Conservation (phyloP, 2,113 vertebrate genomes). For the Cavia porcellus region DNA sequence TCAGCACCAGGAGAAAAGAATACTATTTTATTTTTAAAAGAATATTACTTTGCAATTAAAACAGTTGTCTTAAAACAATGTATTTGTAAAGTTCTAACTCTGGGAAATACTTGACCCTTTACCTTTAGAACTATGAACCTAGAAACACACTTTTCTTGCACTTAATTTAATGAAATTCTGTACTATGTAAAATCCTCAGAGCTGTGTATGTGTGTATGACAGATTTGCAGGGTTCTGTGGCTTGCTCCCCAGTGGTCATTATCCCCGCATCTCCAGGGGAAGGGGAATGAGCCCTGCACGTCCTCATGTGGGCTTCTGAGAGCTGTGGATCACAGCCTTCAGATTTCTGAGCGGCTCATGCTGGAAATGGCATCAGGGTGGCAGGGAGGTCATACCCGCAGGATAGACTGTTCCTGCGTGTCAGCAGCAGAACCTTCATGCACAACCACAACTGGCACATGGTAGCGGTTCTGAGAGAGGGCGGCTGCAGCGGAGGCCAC, state of each 20-base stretch:
- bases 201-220: not conserved
- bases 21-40: not conserved
- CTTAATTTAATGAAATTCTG: not conserved
- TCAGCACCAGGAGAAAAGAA: not conserved
- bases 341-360: not conserved
- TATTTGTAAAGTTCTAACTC: conserved; percentile 6
- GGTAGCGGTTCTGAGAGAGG: conserved; percentile 95
- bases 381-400: conserved; percentile 89
- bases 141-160: conserved; percentile 44
- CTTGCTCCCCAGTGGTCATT: not conserved
- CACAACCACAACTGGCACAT: conserved; percentile 93
- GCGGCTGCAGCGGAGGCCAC: conserved; percentile 93
- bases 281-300: not conserved
- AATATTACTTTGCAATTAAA: not conserved
- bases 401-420: conserved; percentile 93
- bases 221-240: not conserved
- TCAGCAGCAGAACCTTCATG: conserved; percentile 92
- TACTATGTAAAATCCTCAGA: conserved; percentile 27
- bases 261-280: not conserved
- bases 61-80: not conserved
- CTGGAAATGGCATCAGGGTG: not conserved
- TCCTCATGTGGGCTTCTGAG: not conserved
- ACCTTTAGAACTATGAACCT: not conserved
- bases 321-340: not conserved
- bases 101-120: not conserved